Evolutionary conservation across 1,140 invertebrate genomes (phyloP).

Genomic region (Formica exsecta): DNA sequence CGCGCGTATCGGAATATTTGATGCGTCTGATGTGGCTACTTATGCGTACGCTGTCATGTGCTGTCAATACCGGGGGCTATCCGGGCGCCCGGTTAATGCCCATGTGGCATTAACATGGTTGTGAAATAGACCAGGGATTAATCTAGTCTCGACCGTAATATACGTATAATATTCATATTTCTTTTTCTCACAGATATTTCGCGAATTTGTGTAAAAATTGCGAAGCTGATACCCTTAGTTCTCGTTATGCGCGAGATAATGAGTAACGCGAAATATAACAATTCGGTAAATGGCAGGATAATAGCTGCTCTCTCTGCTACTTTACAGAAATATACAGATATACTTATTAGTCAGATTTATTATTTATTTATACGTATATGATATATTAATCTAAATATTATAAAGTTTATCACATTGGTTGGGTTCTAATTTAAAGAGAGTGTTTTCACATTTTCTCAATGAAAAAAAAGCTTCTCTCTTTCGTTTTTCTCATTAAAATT

Average conservation of each 20-base stretch:
- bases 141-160: conserved; percentile 1
- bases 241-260: neutral
- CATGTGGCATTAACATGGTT: neutral
- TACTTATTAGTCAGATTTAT: neutral
- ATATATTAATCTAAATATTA: neutral
- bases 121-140: conserved; percentile 25
- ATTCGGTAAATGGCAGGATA: neutral
- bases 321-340: neutral
- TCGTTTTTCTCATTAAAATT: neutral
- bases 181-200: neutral
- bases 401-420: neutral
- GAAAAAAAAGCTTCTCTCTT: neutral
- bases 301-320: neutral
- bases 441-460: conserved; percentile 1
- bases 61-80: conserved; percentile 42
- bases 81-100: conserved; percentile 31
- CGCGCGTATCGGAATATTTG: conserved; percentile 26
- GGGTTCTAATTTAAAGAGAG: neutral
- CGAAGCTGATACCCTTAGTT: neutral
- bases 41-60: conserved; percentile 24
- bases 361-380: neutral
- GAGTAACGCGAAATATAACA: neutral
- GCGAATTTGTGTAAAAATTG: neutral
- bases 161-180: neutral
- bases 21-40: conserved; percentile 23